Conservation (phyloP, 2,113 vertebrate species). For the Rhinichthys klamathensis region DNA sequence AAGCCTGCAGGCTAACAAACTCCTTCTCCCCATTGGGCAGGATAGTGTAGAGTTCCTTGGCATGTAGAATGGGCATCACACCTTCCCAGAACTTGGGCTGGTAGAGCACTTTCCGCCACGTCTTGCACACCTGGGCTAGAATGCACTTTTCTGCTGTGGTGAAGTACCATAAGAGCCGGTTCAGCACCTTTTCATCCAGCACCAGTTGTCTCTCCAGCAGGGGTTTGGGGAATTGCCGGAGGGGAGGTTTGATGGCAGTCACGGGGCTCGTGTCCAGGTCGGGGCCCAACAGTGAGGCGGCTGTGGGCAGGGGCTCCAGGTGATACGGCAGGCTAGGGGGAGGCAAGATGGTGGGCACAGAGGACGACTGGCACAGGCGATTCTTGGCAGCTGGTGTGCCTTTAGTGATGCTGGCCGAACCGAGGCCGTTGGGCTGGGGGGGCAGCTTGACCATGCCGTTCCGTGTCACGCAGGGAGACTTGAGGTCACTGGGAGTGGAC, state of each 20-base stretch:
- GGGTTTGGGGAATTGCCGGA: slow-evolving; percentile 77
- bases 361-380: slow-evolving; percentile 94
- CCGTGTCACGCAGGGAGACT: slow-evolving; percentile 94
- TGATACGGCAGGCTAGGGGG: slow-evolving; percentile 83
- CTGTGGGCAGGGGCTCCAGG: slow-evolving; percentile 80
- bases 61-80: slow-evolving; percentile 92
- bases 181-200: slow-evolving; percentile 95
- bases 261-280: slow-evolving; percentile 73
- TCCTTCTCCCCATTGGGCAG: slow-evolving; percentile 92
- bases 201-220: slow-evolving; percentile 85
- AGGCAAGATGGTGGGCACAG: slow-evolving; percentile 86
- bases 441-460: slow-evolving; percentile 96
- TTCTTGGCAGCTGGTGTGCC: slow-evolving; percentile 97
- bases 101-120: slow-evolving; percentile 95
- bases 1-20: slow-evolving; percentile 96
- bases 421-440: slow-evolving; percentile 91
- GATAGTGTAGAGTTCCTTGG: slow-evolving; percentile 94
- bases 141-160: slow-evolving; percentile 93
- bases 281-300: slow-evolving; percentile 81
- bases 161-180: slow-evolving; percentile 97
- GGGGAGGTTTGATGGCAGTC: slow-evolving; percentile 74
- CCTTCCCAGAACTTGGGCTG: slow-evolving; percentile 98
- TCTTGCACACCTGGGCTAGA: slow-evolving; percentile 96
- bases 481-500: slow-evolving; percentile 85
- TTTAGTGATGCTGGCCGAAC: slow-evolving; percentile 98